A percentile compares a stretch with the other conserved stretches of the same genome.
phyloP scores from a whole-genome alignment of 2,797 vertebrate species.

The Dryobates pubescens region DNA sequence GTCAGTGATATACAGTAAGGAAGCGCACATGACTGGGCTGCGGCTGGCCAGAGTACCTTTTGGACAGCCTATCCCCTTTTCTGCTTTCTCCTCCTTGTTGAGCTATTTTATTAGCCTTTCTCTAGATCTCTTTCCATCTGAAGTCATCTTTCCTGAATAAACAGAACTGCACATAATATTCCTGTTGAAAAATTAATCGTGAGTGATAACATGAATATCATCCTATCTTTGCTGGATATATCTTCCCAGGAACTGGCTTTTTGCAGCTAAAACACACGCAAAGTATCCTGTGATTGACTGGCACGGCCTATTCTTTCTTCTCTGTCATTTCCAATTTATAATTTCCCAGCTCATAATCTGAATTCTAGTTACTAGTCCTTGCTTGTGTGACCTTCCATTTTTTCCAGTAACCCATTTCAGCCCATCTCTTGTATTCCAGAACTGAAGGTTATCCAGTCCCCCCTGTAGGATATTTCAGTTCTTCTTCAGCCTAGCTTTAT shows the following conservation, averaged over 20 bases:
- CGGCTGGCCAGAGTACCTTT: neutral
- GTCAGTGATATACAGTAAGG: neutral
- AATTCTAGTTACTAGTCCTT: conserved; percentile 13
- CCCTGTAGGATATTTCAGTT: neutral
- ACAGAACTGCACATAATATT: neutral
- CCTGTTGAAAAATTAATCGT: neutral
- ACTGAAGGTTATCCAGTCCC: neutral
- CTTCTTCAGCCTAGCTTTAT: neutral
- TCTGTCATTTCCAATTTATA: conserved; percentile 35
- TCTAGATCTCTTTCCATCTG: neutral
- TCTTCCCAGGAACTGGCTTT: neutral
- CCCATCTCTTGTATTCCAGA: neutral
- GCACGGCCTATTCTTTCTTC: neutral
- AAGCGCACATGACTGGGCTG: accelerated
- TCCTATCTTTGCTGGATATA: neutral
- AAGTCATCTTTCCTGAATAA: neutral
- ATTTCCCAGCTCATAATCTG: neutral
- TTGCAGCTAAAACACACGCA: neutral
- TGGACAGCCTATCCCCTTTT: neutral
- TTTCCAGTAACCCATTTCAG: conserved; percentile 3
- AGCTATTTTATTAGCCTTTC: neutral
- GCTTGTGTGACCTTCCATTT: neutral
- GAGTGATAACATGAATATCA: neutral
- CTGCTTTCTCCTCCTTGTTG: neutral
- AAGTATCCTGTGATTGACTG: conserved; percentile 18